Percentiles rank a stretch among this genome's conserved stretches.
phyloP scores from a whole-genome alignment of 2,797 vertebrate species.

The Alouatta caraya region DNA sequence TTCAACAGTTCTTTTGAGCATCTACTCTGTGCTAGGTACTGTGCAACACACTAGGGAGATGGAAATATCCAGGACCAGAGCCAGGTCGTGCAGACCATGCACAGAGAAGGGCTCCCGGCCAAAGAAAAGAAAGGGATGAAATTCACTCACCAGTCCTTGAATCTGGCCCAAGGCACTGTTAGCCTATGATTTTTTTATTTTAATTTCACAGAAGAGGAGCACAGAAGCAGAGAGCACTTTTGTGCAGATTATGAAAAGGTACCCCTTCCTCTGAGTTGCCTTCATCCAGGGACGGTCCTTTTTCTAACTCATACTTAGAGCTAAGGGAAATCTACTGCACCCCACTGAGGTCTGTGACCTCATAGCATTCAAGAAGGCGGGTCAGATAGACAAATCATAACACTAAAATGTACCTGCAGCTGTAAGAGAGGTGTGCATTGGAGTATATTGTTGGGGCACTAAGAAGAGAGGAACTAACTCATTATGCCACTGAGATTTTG shows the following conservation, averaged over 20 bases:
- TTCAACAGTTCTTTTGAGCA: background rate
- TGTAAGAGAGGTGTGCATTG: background rate
- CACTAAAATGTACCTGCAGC: background rate
- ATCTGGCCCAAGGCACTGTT: background rate
- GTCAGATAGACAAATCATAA: background rate
- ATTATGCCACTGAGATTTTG: background rate
- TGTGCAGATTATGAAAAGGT: background rate
- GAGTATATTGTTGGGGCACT: background rate
- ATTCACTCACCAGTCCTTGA: background rate
- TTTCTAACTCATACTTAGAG: background rate
- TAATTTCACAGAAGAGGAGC: conserved; percentile 24
- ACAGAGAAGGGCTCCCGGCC: background rate
- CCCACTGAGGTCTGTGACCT: background rate
- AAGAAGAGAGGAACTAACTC: background rate
- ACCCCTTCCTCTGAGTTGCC: background rate
- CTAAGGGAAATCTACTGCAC: background rate
- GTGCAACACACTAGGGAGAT: background rate
- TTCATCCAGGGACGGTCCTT: background rate
- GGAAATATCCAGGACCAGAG: background rate
- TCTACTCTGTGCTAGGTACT: background rate
- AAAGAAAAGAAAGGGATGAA: background rate
- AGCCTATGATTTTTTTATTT: background rate
- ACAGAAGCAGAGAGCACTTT: background rate
- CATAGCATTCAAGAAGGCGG: background rate
- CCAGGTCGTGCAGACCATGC: fast-evolving